phyloP scores from a whole-genome alignment of 2,888 invertebrate genomes.

The Saturnia pavonia region DNA sequence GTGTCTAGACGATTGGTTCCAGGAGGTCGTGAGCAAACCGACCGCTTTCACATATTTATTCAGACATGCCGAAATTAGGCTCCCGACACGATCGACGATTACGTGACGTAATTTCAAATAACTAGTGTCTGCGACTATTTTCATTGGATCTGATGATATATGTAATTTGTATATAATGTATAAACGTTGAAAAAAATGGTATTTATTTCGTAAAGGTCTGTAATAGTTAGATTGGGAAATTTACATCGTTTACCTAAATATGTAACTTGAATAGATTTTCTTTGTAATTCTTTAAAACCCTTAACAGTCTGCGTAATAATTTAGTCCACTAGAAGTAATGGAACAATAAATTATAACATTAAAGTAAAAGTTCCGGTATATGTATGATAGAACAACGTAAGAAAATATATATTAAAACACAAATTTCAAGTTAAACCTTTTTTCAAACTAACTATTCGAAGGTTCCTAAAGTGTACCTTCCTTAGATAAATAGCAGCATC shows the following conservation, averaged over 20 bases:
- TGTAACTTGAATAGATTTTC: not conserved
- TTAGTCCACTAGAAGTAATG: too few species aligned
- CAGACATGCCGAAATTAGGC: slow-evolving; percentile 53
- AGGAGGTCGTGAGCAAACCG: slow-evolving; percentile 69
- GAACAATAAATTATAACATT: too few species aligned
- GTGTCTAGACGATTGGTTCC: slow-evolving; percentile 74
- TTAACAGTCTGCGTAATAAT: too few species aligned
- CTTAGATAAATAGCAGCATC: too few species aligned
- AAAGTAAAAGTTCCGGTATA: too few species aligned
- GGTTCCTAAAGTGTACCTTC: too few species aligned
- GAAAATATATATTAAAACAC: too few species aligned
- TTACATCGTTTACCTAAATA: not conserved
- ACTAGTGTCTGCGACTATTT: slow-evolving; percentile 48
- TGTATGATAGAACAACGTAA: too few species aligned
- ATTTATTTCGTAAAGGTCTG: not conserved
- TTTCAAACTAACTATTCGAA: too few species aligned
- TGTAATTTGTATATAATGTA: slow-evolving; percentile 23
- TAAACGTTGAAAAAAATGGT: not conserved
- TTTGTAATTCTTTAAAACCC: too few species aligned
- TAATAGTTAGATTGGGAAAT: not conserved
- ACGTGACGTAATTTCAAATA: slow-evolving; percentile 64
- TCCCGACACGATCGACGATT: slow-evolving; percentile 52
- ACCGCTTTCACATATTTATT: slow-evolving; percentile 69
- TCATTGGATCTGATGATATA: slow-evolving; percentile 39
- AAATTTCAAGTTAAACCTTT: too few species aligned